phyloP scores from a whole-genome alignment of 2,113 vertebrate species.

The Actenoides hombroni region DNA sequence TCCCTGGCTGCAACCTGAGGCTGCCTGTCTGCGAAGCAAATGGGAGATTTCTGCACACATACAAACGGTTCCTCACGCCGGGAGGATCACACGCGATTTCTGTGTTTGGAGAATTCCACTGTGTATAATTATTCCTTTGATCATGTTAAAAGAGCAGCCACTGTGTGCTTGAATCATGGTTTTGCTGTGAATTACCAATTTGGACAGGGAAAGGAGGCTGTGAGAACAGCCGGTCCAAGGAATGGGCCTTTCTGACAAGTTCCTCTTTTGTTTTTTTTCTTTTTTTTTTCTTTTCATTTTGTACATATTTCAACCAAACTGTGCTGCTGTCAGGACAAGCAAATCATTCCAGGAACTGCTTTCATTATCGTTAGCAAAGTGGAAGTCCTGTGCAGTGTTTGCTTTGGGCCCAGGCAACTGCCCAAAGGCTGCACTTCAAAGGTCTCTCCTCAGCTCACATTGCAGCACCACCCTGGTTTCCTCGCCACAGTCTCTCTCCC shows the following conservation, averaged over 20 bases:
- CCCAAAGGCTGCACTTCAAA: constrained; percentile 16
- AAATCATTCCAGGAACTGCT: constrained; percentile 26
- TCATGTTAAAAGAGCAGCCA: constrained; percentile 68
- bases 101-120: constrained; percentile 70
- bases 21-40: constrained; percentile 45
- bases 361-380: constrained; percentile 29
- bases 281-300: not conserved
- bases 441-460: not conserved
- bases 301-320: constrained; percentile 19
- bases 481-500: not conserved
- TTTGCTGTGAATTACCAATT: constrained; percentile 61
- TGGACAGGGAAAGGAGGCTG: constrained; percentile 13
- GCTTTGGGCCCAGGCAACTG: constrained; percentile 21
- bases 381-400: constrained; percentile 21
- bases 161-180: constrained; percentile 35
- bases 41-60: constrained; percentile 47
- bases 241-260: not conserved
- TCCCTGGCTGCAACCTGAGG: constrained; percentile 45
- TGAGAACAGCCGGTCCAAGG: not conserved
- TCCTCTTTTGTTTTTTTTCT: not conserved
- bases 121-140: constrained; percentile 77
- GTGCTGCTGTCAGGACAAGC: constrained; percentile 21
- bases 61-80: constrained; percentile 38
- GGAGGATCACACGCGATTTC: constrained; percentile 63
- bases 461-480: not conserved